phyloP scores from a whole-genome alignment of 2,888 invertebrate species.

The Leptopilina drosophilae region DNA sequence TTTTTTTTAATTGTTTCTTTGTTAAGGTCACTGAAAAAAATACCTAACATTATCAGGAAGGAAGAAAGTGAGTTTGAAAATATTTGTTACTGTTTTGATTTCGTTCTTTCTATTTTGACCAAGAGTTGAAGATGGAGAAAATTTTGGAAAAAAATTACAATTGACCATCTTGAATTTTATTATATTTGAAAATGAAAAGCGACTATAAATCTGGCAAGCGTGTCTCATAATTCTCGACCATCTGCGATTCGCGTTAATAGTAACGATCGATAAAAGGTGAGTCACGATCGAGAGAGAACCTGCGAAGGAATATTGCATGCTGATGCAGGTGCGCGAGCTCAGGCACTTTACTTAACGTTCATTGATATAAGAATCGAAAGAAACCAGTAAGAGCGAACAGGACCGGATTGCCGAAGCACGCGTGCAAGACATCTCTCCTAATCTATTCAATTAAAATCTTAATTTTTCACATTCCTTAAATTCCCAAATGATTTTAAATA shows the following conservation, averaged over 20 bases:
- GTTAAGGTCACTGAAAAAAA: too few relatives aligned
- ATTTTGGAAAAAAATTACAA: too few relatives aligned
- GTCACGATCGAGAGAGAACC: constrained; percentile 46
- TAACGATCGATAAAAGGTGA: constrained; percentile 41
- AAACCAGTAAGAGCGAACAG: constrained; percentile 31
- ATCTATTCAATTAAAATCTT: constrained; percentile 32
- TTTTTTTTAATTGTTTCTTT: too few relatives aligned
- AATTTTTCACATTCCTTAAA: constrained; percentile 22
- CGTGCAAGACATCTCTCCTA: constrained; percentile 32
- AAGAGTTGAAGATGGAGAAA: too few relatives aligned
- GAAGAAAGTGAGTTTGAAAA: too few relatives aligned
- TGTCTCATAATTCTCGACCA: constrained; percentile 57
- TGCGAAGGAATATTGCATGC: constrained; percentile 55
- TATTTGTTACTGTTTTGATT: too few relatives aligned
- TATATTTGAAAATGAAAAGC: constrained; percentile 4
- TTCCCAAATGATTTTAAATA: neutral
- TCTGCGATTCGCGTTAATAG: constrained; percentile 52
- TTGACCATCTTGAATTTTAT: too few relatives aligned
- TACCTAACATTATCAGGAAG: too few relatives aligned
- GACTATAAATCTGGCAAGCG: constrained; percentile 56
- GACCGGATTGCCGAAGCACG: constrained; percentile 36
- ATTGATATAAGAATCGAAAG: constrained; percentile 52
- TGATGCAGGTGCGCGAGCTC: constrained; percentile 57
- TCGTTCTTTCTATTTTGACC: too few relatives aligned
- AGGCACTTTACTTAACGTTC: constrained; percentile 57